phyloP scores from a whole-genome alignment of 1,140 invertebrate species.

The Drosophila rufa region DNA sequence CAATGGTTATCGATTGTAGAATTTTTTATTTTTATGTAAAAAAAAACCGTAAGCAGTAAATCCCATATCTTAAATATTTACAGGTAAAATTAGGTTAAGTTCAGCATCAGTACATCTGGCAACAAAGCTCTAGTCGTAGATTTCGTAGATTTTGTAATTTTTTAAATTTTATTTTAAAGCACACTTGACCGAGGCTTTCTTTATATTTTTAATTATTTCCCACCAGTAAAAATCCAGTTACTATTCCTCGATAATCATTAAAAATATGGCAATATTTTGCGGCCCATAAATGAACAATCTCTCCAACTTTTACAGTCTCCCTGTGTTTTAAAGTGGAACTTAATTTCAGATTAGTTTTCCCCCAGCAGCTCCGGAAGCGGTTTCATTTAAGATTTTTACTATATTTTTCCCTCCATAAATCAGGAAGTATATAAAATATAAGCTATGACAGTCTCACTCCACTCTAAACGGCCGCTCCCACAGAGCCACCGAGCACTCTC shows the following conservation, averaged over 20 bases:
- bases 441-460: slow-evolving; percentile 26
- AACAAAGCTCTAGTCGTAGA: no score
- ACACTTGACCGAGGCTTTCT: no score
- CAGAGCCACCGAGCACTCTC: slow-evolving; percentile 5
- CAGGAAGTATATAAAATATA: slow-evolving; percentile 46
- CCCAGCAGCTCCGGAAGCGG: slow-evolving; percentile 23
- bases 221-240: no score
- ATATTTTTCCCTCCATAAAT: slow-evolving; percentile 48
- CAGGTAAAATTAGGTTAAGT: no score
- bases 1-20: background rate
- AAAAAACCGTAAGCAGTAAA: no score
- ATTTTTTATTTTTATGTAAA: background rate
- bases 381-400: slow-evolving; percentile 26
- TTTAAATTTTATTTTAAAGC: no score
- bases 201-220: no score
- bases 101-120: no score
- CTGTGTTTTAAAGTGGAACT: background rate
- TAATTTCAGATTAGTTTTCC: slow-evolving; percentile 35
- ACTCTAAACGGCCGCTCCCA: slow-evolving; percentile 36
- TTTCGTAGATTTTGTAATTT: no score
- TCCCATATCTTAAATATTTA: no score
- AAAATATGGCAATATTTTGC: background rate
- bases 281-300: background rate
- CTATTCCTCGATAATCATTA: no score
- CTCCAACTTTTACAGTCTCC: background rate